A percentile compares a stretch with the other conserved stretches of the same genome.
Evolutionary conservation across 2,888 invertebrate species (phyloP).

Genomic region (Acanthosoma haemorrhoidale): DNA sequence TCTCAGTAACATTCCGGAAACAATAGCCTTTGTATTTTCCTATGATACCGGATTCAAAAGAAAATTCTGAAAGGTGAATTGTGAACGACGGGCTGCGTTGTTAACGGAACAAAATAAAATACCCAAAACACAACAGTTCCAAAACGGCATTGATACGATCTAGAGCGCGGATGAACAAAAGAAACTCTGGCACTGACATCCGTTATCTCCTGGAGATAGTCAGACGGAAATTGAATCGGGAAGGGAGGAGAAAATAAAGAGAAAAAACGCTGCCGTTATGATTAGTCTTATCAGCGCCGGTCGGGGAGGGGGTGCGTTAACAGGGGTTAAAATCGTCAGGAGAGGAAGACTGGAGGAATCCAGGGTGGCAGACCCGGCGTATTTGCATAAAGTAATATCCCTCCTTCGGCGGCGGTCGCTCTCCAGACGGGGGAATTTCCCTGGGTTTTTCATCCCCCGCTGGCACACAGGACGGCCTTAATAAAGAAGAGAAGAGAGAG

Average conservation of each 20-base stretch:
- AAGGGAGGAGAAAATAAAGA: neutral
- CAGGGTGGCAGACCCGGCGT: neutral
- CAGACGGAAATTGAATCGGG: conserved; percentile 5
- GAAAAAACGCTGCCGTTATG: conserved; percentile 3
- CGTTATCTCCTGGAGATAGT: conserved; percentile 2
- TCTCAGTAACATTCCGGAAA: neutral
- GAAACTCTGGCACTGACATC: neutral
- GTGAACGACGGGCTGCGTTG: neutral
- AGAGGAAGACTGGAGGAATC: neutral
- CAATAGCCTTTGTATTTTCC: neutral
- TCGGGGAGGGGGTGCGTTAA: neutral
- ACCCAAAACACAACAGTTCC: neutral
- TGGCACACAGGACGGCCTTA: neutral
- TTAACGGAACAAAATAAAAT: neutral
- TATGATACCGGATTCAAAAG: neutral
- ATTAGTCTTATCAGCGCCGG: conserved; percentile 14
- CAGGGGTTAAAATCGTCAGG: conserved; percentile 12
- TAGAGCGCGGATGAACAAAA: neutral
- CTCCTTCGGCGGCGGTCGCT: neutral
- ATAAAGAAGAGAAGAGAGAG: neutral
- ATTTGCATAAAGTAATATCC: conserved; percentile 14
- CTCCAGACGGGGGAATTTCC: neutral
- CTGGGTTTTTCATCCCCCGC: neutral
- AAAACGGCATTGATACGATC: neutral
- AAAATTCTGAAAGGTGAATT: neutral